Conservation (phyloP, 2,888 invertebrate species). For the Holacanthella duospinosa region DNA sequence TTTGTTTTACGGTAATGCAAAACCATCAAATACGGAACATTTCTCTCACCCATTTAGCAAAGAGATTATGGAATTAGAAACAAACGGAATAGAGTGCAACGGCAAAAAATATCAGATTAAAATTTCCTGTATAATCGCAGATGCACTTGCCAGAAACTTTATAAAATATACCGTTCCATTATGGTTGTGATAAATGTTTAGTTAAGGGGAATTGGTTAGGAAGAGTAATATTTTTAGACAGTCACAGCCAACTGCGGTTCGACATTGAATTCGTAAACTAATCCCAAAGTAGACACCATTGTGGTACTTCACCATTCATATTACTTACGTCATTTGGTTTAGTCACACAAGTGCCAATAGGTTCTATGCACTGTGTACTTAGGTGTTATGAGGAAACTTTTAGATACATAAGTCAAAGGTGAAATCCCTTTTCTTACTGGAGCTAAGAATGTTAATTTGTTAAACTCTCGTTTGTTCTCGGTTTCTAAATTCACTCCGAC, state of each 20-base stretch:
- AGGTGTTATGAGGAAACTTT: slow-evolving; percentile 11
- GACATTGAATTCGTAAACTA: slow-evolving; percentile 10
- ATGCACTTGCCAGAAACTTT: slow-evolving; percentile 16
- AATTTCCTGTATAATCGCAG: too few relatives aligned
- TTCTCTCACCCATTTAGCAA: background rate
- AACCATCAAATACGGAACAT: too few relatives aligned
- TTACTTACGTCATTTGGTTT: background rate
- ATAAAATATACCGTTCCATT: slow-evolving; percentile 7
- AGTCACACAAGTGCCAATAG: slow-evolving; percentile 8
- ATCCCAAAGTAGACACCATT: slow-evolving; percentile 16
- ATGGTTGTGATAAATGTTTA: slow-evolving; percentile 14
- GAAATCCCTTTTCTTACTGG: background rate
- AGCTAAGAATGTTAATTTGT: background rate
- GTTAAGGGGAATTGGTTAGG: slow-evolving; percentile 11
- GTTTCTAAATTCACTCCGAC: background rate
- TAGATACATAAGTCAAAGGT: background rate
- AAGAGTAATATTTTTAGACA: slow-evolving; percentile 8
- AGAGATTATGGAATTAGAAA: background rate
- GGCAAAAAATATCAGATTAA: too few relatives aligned
- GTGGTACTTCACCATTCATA: background rate
- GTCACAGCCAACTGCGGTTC: slow-evolving; percentile 8
- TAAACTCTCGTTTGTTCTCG: background rate
- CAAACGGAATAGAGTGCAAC: too few relatives aligned
- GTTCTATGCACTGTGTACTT: slow-evolving; percentile 11
- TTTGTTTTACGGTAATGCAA: too few relatives aligned